A percentile compares a stretch with the other conserved stretches of the same genome.
Conservation (phyloP, 2,888 invertebrate species). For the Chouioia cunea region DNA sequence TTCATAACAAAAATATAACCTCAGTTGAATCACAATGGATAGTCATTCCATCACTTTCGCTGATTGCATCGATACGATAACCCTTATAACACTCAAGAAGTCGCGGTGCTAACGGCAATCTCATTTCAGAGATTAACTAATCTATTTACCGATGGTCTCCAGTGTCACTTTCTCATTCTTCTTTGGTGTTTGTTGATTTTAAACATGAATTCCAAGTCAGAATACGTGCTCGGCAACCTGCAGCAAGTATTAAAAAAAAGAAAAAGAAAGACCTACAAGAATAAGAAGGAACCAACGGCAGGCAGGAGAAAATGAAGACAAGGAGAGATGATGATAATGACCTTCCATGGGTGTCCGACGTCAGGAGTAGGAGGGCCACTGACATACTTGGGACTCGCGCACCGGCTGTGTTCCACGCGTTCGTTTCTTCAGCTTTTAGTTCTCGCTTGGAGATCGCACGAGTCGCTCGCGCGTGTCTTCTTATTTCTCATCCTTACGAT, state of each 20-base stretch:
- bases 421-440: slow-evolving; percentile 59
- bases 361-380: slow-evolving; percentile 66
- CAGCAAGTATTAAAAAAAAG: slow-evolving; percentile 20
- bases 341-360: slow-evolving; percentile 62
- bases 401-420: slow-evolving; percentile 12
- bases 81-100: no score
- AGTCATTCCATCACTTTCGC: no score
- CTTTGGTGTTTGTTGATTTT: slow-evolving; percentile 8
- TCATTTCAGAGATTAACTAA: background rate
- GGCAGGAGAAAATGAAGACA: slow-evolving; percentile 14
- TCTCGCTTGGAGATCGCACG: slow-evolving; percentile 62
- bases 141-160: background rate
- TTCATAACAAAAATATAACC: no score
- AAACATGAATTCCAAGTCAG: slow-evolving; percentile 10
- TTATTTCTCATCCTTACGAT: background rate
- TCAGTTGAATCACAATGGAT: no score
- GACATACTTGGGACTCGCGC: slow-evolving; percentile 64
- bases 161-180: slow-evolving; percentile 8
- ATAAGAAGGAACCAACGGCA: slow-evolving; percentile 33
- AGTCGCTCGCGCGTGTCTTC: slow-evolving; percentile 24
- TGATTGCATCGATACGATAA: no score
- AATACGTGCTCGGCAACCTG: slow-evolving; percentile 34
- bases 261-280: slow-evolving; percentile 15
- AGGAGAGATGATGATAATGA: slow-evolving; percentile 62
- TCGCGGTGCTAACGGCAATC: background rate